Percentiles rank a stretch among this genome's conserved stretches.
These are phyloP conservation scores for Tringa solitaria DNA, from an alignment of 2,113 vertebrate species.

Conservation along the genomic window DNA sequence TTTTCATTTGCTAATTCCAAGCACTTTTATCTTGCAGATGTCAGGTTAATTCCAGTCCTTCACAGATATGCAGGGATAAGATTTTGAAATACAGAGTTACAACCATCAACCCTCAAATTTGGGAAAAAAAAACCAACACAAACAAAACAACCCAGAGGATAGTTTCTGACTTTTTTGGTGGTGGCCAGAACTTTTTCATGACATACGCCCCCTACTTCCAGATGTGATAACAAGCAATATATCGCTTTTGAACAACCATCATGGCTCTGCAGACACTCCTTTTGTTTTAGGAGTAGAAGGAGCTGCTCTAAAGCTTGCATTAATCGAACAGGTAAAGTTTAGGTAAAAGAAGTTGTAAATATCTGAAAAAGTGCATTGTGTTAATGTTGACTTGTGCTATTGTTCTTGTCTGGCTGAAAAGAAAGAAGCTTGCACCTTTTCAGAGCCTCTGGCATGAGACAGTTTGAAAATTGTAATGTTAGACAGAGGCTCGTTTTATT, in stretches of 20 bases:
- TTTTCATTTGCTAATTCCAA: neutral
- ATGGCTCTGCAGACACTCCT: neutral
- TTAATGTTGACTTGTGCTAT: accelerated
- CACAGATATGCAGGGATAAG: neutral
- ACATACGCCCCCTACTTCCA: accelerated
- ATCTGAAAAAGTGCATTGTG: neutral
- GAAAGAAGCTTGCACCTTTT: neutral
- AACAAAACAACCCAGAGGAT: neutral
- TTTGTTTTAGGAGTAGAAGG: neutral
- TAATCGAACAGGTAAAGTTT: neutral
- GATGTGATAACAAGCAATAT: neutral
- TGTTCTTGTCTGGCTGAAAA: neutral
- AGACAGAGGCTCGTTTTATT: neutral
- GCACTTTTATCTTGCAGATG: neutral
- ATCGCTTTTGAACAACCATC: neutral
- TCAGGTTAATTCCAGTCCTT: neutral
- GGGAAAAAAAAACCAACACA: neutral
- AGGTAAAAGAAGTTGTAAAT: neutral
- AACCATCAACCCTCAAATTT: neutral
- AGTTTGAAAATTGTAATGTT: neutral
- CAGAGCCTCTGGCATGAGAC: neutral
- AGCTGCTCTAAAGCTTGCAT: neutral
- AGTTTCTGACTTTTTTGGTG: neutral
- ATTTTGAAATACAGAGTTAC: neutral
- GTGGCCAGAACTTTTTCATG: neutral